Percentiles rank a stretch among this genome's conserved stretches.
Evolutionary conservation across 2,113 vertebrate species (phyloP).

Genomic region (Tringa solitaria): DNA sequence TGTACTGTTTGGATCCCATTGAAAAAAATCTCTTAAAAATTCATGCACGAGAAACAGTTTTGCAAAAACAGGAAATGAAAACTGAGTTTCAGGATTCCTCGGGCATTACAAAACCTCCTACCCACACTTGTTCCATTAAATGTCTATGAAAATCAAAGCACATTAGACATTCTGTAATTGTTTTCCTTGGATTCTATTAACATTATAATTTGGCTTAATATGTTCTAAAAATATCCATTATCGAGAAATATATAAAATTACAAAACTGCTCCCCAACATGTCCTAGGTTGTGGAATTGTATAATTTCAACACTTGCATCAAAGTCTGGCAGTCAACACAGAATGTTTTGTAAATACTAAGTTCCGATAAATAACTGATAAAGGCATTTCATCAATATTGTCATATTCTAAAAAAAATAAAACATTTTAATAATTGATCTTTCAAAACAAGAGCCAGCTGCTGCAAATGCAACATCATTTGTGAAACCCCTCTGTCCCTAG

Average conservation of each 20-base stretch:
- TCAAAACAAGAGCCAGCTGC: background rate
- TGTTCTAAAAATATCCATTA: background rate
- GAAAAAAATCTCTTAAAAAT: background rate
- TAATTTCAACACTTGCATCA: background rate
- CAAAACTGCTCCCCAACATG: background rate
- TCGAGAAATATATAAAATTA: background rate
- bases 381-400: rapidly evolving
- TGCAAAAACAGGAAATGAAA: background rate
- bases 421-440: background rate
- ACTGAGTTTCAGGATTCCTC: background rate
- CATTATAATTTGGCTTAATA: background rate
- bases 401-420: background rate
- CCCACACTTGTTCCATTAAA: background rate
- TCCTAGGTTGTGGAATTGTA: background rate
- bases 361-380: background rate
- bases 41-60: background rate
- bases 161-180: background rate
- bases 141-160: background rate
- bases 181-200: background rate
- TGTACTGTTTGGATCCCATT: background rate
- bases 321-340: background rate
- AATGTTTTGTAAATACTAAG: background rate
- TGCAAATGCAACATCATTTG: background rate
- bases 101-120: background rate
- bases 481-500: background rate